These are phyloP conservation scores for Antrozous pallidus DNA, from an alignment of 2,797 vertebrate genomes.

Conservation along the genomic window DNA sequence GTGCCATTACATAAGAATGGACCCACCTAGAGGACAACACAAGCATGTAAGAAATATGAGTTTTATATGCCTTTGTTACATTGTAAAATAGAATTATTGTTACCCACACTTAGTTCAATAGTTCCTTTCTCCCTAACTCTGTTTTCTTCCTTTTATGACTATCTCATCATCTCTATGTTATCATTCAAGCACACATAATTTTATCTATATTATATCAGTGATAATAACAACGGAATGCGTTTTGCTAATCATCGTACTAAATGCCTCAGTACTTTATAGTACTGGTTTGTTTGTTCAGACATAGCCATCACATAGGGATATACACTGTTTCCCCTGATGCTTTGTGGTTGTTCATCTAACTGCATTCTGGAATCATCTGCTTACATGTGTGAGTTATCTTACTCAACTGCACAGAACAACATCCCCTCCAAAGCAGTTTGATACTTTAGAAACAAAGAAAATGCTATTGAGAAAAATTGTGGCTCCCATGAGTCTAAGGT, in stretches of 20 bases:
- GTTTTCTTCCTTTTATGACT: background rate
- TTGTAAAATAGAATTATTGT: background rate
- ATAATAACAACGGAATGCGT: background rate
- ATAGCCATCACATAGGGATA: background rate
- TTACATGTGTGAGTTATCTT: slow-evolving; percentile 47
- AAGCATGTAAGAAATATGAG: background rate
- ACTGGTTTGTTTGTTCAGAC: background rate
- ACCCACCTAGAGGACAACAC: background rate
- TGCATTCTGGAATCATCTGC: slow-evolving; percentile 21
- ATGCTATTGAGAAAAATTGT: slow-evolving; percentile 59
- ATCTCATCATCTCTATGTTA: background rate
- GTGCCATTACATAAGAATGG: background rate
- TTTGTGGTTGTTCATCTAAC: slow-evolving; percentile 36
- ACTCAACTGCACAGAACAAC: slow-evolving; percentile 25
- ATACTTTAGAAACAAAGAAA: slow-evolving; percentile 53
- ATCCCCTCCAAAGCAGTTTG: slow-evolving; percentile 1
- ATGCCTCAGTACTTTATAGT: background rate
- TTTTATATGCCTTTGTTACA: background rate
- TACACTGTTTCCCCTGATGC: background rate
- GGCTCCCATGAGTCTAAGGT: slow-evolving; percentile 24
- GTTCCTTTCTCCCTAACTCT: background rate
- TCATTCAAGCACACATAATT: background rate
- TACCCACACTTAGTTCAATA: background rate
- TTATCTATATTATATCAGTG: background rate
- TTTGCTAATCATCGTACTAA: slow-evolving; percentile 37